Conservation (phyloP, 2,888 invertebrate species). For the Brenthis ino region DNA sequence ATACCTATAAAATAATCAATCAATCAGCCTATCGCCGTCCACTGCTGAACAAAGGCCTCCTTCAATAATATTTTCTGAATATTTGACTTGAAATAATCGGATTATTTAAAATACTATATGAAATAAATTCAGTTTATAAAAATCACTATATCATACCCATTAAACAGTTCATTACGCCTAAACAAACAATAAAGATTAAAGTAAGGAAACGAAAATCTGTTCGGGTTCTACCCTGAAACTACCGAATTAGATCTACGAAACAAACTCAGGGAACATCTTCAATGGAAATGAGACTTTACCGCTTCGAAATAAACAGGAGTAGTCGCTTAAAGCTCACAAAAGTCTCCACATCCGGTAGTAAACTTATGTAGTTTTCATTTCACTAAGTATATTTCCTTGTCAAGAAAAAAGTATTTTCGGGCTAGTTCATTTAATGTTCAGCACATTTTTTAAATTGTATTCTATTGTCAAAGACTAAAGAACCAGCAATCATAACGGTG, state of each 20-base stretch:
- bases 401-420: conserved; percentile 39
- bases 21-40: too few relatives aligned
- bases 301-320: conserved; percentile 29
- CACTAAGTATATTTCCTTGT: conserved; percentile 63
- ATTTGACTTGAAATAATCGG: too few relatives aligned
- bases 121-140: too few relatives aligned
- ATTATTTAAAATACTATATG: not conserved
- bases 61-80: too few relatives aligned
- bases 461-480: conserved; percentile 4
- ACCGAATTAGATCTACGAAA: conserved; percentile 37
- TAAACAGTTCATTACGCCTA: conserved; percentile 31
- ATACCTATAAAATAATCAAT: conserved; percentile 20
- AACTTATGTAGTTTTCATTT: conserved; percentile 50
- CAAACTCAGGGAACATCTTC: conserved; percentile 19
- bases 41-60: too few relatives aligned
- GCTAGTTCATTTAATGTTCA: conserved; percentile 2
- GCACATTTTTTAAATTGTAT: conserved; percentile 28
- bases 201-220: conserved; percentile 30
- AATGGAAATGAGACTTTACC: conserved; percentile 35
- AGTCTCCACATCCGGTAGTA: conserved; percentile 61
- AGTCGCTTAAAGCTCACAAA: conserved; percentile 24
- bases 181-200: conserved; percentile 33
- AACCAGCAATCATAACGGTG: conserved; percentile 52
- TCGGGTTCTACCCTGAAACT: conserved; percentile 30
- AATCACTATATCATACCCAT: conserved; percentile 27